phyloP scores from a whole-genome alignment of 1,140 invertebrate genomes.

The Temnothorax longispinosus region DNA sequence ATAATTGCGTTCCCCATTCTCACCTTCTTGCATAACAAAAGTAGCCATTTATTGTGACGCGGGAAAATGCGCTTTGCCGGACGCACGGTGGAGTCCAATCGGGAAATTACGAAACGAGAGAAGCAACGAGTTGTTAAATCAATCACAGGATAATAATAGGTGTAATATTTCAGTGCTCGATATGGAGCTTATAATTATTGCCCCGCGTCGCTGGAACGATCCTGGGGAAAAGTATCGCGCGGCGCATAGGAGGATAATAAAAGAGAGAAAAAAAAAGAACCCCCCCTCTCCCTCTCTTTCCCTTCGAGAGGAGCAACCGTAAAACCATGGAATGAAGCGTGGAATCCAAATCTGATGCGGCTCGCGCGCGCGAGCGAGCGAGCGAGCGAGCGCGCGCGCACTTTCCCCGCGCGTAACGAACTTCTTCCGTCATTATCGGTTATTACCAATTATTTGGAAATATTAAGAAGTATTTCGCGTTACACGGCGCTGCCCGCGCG shows the following conservation, averaged over 20 bases:
- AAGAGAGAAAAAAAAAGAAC: background rate
- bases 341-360: conserved; percentile 19
- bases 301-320: background rate
- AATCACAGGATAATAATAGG: conserved; percentile 35
- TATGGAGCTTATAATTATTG: conserved; percentile 28
- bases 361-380: background rate
- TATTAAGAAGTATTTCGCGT: conserved; percentile 43
- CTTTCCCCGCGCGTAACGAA: conserved; percentile 27
- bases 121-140: conserved; percentile 32
- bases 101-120: conserved; percentile 28
- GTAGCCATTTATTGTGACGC: conserved; percentile 16
- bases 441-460: conserved; percentile 43
- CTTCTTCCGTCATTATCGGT: conserved; percentile 23
- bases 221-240: background rate
- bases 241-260: background rate
- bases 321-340: conserved; percentile 10
- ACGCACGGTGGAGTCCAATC: background rate
- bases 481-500: background rate
- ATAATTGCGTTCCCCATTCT: conserved; percentile 5
- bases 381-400: background rate
- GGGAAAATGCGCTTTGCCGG: background rate
- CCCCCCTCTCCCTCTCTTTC: background rate
- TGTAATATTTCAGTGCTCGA: conserved; percentile 38
- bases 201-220: background rate
- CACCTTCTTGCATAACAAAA: conserved; percentile 15